Evolutionary conservation across 64 coral and sea anemone species (phyloP).

Genomic region (Stylophora pistillata): DNA sequence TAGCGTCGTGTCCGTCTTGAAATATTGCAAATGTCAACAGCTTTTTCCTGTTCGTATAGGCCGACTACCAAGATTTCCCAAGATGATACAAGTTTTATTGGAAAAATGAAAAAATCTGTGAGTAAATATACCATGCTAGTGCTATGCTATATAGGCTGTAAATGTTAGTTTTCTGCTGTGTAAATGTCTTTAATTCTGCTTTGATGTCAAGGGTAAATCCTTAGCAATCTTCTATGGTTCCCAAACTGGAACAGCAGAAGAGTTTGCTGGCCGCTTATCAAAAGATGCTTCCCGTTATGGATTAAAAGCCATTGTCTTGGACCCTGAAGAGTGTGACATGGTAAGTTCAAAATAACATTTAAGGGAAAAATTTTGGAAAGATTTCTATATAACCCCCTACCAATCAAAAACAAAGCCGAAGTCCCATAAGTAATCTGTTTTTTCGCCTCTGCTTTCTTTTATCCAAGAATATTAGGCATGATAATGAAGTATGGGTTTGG

Average conservation of each 20-base stretch:
- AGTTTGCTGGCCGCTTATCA: constrained; percentile 94
- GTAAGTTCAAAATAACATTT: constrained; percentile 29
- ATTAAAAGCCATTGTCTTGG: constrained; percentile 80
- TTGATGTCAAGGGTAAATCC: constrained; percentile 68
- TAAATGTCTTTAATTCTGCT: background rate
- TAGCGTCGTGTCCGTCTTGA: no score
- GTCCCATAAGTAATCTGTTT: no score
- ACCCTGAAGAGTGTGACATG: constrained; percentile 97
- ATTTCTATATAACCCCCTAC: no score
- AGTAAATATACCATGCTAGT: constrained; percentile 12
- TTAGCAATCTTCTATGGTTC: constrained; percentile 99
- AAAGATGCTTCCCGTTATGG: constrained; percentile 97
- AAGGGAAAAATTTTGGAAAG: no score
- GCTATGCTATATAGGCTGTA: background rate
- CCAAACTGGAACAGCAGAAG: constrained; percentile 97
- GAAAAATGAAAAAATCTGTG: constrained; percentile 99
- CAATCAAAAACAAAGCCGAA: no score
- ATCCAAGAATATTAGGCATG: no score
- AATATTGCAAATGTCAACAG: background rate
- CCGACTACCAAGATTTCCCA: constrained; percentile 24
- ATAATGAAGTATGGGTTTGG: no score
- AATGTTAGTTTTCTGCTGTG: background rate
- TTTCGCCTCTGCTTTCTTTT: no score
- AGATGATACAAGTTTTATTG: constrained; percentile 95
- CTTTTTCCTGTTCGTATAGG: background rate